Conservation (phyloP, 2,797 vertebrate species). For the Acropternis orthonyx region DNA sequence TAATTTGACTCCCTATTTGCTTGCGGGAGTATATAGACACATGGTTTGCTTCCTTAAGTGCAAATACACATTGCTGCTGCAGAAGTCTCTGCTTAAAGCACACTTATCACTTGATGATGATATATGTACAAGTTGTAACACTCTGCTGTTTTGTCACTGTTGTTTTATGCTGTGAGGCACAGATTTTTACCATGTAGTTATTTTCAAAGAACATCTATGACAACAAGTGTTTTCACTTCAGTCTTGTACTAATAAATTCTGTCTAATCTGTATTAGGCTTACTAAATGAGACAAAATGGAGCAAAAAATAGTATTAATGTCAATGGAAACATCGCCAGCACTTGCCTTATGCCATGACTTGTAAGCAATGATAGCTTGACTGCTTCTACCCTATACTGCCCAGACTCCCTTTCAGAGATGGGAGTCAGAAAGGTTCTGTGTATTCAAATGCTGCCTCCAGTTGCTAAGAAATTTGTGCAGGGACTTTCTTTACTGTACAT, state of each 20-base stretch:
- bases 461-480: not conserved
- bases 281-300: slow-evolving; percentile 16
- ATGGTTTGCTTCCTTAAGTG: not conserved
- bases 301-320: slow-evolving; percentile 1
- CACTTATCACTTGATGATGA: not conserved
- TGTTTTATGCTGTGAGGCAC: not conserved
- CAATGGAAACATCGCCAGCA: not conserved
- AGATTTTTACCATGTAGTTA: not conserved
- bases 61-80: not conserved
- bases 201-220: not conserved
- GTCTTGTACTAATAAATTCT: not conserved
- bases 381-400: not conserved
- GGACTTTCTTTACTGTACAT: not conserved
- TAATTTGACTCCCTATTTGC: not conserved
- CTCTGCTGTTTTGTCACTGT: not conserved
- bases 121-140: not conserved
- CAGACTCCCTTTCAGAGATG: not conserved
- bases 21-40: not conserved
- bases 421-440: not conserved
- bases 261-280: not conserved
- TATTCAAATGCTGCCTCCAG: not conserved
- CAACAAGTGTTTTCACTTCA: not conserved
- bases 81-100: not conserved
- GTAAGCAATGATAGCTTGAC: not conserved
- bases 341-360: not conserved